Evolutionary conservation across 2,888 invertebrate genomes (phyloP).

Genomic region (Acleris sparsana): DNA sequence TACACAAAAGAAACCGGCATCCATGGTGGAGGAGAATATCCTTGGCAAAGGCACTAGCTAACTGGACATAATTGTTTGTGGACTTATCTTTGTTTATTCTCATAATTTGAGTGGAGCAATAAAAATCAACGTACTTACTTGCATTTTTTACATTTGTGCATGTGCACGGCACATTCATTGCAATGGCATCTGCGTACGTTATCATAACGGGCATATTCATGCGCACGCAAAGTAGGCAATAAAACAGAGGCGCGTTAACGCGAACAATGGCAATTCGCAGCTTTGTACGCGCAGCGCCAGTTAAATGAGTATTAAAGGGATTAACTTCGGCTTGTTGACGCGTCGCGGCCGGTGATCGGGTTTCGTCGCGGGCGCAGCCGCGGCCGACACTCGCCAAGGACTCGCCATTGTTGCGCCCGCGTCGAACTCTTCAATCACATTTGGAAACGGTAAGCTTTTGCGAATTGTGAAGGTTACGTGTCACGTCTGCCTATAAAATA

Average conservation of each 20-base stretch:
- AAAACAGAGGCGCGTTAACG: slow-evolving; percentile 54
- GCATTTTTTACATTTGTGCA: slow-evolving; percentile 11
- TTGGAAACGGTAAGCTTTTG: neutral
- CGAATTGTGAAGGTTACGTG: neutral
- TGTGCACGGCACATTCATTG: slow-evolving; percentile 1
- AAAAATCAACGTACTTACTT: neutral
- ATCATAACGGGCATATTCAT: slow-evolving; percentile 34
- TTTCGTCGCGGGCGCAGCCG: slow-evolving; percentile 58
- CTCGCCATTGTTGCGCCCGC: slow-evolving; percentile 8
- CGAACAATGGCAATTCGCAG: slow-evolving; percentile 72
- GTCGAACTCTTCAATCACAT: slow-evolving; percentile 3
- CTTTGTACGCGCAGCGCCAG: slow-evolving; percentile 55
- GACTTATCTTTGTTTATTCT: neutral
- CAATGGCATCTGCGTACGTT: slow-evolving; percentile 21
- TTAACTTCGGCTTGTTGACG: slow-evolving; percentile 80
- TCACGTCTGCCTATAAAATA: neutral
- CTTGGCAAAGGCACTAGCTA: neutral
- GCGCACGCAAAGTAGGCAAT: slow-evolving; percentile 46
- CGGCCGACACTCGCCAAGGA: slow-evolving; percentile 58
- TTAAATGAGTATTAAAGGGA: slow-evolving; percentile 77
- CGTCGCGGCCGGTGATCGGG: slow-evolving; percentile 73
- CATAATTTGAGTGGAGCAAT: neutral
- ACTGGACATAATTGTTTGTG: neutral
- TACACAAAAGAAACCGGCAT: slow-evolving; percentile 15
- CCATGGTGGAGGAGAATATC: slow-evolving; percentile 6